These are phyloP conservation scores for Cyanoderma ruficeps DNA, from an alignment of 2,113 vertebrate genomes.

Conservation along the genomic window DNA sequence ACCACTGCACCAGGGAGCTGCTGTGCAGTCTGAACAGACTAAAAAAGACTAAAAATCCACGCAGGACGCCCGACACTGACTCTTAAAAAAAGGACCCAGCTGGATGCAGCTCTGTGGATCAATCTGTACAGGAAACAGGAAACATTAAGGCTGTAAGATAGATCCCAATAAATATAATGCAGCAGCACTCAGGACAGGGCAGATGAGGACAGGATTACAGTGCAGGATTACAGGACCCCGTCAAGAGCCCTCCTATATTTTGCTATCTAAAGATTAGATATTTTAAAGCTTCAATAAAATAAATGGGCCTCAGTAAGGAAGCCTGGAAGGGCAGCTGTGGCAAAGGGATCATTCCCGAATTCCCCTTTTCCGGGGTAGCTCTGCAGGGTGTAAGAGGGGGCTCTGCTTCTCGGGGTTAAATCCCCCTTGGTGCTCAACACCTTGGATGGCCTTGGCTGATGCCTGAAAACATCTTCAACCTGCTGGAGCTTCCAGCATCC, in stretches of 20 bases:
- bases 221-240: not conserved
- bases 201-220: slow-evolving; percentile 12
- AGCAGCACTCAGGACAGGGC: not conserved
- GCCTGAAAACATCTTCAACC: fast-evolving
- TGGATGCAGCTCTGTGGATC: not conserved
- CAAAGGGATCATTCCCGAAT: not conserved
- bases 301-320: not conserved
- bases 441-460: not conserved
- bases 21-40: not conserved
- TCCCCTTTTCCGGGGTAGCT: not conserved
- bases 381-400: fast-evolving
- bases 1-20: fast-evolving
- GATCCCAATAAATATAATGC: not conserved
- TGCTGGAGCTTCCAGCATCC: not conserved
- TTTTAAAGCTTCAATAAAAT: not conserved
- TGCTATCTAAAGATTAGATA: slow-evolving; percentile 16
- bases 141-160: not conserved
- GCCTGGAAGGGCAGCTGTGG: not conserved
- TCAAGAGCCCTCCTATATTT: not conserved
- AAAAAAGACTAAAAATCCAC: too few species aligned
- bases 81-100: not conserved
- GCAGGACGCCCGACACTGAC: too few species aligned
- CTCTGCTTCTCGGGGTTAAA: not conserved
- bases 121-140: not conserved
- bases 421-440: not conserved